Base-by-base conservation (phyloP, 2,113 vertebrate species). In the Gadus chalcogrammus region DNA sequence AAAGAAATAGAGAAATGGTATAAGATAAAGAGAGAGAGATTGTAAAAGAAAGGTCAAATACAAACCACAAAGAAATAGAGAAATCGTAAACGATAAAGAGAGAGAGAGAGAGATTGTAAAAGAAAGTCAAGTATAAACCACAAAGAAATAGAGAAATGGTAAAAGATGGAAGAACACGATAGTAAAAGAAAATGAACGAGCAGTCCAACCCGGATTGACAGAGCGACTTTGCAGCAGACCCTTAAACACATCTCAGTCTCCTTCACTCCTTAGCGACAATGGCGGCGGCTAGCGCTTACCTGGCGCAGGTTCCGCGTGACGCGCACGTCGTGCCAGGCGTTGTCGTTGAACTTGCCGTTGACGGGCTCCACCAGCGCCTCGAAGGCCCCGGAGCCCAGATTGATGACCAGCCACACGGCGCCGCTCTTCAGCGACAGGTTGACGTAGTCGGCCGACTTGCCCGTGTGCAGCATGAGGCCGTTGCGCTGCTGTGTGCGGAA, bases 251-350 rank as follows among this genome's bases (percentile, higher is more conserved):
- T 48, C 42, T 48, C 42, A 9, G 8, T 48, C 8, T 48, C 42
- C 42, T 9, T 13, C 42, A 48, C 42, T 1, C 12, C 11, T 48
- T 7, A 13, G 12, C 42, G 42, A 12, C 42, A 13, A 12, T 9
- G 8, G 55, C n/a, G 55, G 55, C 55, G 55, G 55, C 24, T 20
- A 58, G 65, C 24, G 79, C 89, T 92, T 95, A 98, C 96, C 96
- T 98, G 96, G 71, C 96, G 96, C 93, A 98, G 96, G 93, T 97
- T 98, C 89, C 96, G 92, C 74, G 96, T 98, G 86, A 98, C 96
- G 76, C 95, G 92, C 71, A 98, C 92, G 58, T 97, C 93, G 61
- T 98, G 96, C 96, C 96, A 98, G 85, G 87, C 84, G 84, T 97
- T 94, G 91, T 98, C 96, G 71, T 98, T 96, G 92, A 98, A 98